These are phyloP conservation scores for Nannospalax galili DNA, from an alignment of 2,113 vertebrate genomes.

Conservation along the genomic window DNA sequence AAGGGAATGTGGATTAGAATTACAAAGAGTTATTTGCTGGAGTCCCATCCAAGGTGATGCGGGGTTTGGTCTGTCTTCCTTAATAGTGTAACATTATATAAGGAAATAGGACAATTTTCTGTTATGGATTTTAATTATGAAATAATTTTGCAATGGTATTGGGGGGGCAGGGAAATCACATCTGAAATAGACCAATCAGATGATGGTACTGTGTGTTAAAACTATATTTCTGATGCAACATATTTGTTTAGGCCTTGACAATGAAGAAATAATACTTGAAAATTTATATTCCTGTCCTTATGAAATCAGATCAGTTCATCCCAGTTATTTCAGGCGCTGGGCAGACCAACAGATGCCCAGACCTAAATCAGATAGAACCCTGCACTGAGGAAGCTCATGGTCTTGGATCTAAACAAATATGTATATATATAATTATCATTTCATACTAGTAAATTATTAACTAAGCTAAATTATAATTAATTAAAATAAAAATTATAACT, in stretches of 20 bases:
- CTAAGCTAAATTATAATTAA: neutral
- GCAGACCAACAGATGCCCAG: neutral
- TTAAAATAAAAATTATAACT: neutral
- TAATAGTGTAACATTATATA: neutral
- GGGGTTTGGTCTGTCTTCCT: conserved; percentile 48
- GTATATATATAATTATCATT: neutral
- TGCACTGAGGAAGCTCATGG: neutral
- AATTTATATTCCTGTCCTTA: conserved; percentile 8
- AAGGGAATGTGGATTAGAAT: conserved; percentile 56
- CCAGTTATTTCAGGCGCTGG: neutral
- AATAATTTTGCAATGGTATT: conserved; percentile 25
- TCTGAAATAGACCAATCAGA: conserved; percentile 20
- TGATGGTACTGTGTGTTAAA: neutral
- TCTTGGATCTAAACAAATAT: neutral
- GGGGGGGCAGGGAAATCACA: neutral
- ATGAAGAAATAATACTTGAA: neutral
- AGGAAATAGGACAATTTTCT: conserved; percentile 37
- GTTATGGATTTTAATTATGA: conserved; percentile 33
- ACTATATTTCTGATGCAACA: conserved; percentile 7
- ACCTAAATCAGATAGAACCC: neutral
- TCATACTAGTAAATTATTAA: neutral
- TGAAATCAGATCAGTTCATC: neutral
- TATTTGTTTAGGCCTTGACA: neutral
- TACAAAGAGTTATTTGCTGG: conserved; percentile 55
- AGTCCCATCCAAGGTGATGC: neutral